Evolutionary conservation across 2,797 vertebrate species (phyloP).

Genomic region (Anguilla anguilla): DNA sequence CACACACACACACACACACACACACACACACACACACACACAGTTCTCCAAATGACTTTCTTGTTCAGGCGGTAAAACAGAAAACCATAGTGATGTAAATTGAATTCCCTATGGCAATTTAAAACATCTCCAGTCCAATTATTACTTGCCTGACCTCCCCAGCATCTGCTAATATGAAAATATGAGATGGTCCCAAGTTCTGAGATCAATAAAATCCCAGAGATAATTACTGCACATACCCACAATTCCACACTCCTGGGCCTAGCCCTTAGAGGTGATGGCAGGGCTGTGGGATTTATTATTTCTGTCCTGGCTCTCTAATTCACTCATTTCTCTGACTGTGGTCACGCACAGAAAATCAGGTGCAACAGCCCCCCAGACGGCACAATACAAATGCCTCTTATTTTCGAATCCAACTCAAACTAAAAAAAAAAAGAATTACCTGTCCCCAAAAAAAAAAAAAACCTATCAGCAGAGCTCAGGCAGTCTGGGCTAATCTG

Average conservation of each 20-base stretch:
- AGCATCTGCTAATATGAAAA: slow-evolving; percentile 80
- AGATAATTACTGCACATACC: slow-evolving; percentile 85
- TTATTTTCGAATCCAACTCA: slow-evolving; percentile 35
- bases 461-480: background rate
- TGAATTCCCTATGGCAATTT: slow-evolving; percentile 95
- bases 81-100: slow-evolving; percentile 89
- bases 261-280: slow-evolving; percentile 75
- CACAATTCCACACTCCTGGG: slow-evolving; percentile 80
- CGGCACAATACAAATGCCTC: slow-evolving; percentile 35
- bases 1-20: slow-evolving; percentile 19
- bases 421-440: slow-evolving; percentile 5
- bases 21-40: background rate
- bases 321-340: slow-evolving; percentile 62
- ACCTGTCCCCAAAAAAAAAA: background rate
- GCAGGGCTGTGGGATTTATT: slow-evolving; percentile 74
- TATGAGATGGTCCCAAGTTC: slow-evolving; percentile 72
- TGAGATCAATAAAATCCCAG: slow-evolving; percentile 78
- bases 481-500: background rate
- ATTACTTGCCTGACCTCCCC: slow-evolving; percentile 92
- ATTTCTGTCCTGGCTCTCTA: slow-evolving; percentile 59
- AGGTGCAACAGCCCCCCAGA: background rate
- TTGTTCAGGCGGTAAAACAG: slow-evolving; percentile 57
- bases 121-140: slow-evolving; percentile 94
- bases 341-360: slow-evolving; percentile 7
- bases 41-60: background rate